Percentiles rank a stretch among this genome's conserved stretches.
phyloP scores from a whole-genome alignment of 2,113 vertebrate genomes.

The Hepsetus odoe region DNA sequence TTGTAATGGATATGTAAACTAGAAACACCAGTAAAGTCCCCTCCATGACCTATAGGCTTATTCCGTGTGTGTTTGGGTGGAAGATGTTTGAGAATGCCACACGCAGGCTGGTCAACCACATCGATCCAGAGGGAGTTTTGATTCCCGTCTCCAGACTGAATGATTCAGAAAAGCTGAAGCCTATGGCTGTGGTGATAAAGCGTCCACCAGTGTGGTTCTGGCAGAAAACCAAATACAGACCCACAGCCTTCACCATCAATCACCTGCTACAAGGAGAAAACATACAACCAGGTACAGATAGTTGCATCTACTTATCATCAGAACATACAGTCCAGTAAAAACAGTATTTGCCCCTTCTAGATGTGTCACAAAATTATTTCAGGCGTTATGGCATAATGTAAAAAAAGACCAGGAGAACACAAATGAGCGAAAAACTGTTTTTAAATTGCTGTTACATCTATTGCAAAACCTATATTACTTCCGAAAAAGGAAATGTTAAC shows the following conservation, averaged over 20 bases:
- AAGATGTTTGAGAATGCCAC: conserved; percentile 93
- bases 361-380: too few species aligned
- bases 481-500: too few species aligned
- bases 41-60: neutral
- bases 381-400: too few species aligned
- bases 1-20: neutral
- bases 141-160: conserved; percentile 83
- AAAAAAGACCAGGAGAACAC: too few species aligned
- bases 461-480: too few species aligned
- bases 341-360: too few species aligned
- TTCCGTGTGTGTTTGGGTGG: conserved; percentile 19
- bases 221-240: conserved; percentile 88
- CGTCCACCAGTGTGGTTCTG: conserved; percentile 83
- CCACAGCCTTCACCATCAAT: conserved; percentile 81
- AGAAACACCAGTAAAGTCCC: neutral
- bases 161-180: conserved; percentile 82
- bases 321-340: too few species aligned
- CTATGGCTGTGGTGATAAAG: conserved; percentile 86
- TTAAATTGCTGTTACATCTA: too few species aligned
- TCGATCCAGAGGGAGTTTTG: conserved; percentile 81
- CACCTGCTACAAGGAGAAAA: conserved; percentile 79
- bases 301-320: too few species aligned
- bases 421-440: too few species aligned
- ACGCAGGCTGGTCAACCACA: conserved; percentile 83
- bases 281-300: conserved; percentile 48